Percentiles rank a stretch among this genome's conserved stretches.
Conservation (phyloP, 2,113 vertebrate species). For the Rhipidura dahli region DNA sequence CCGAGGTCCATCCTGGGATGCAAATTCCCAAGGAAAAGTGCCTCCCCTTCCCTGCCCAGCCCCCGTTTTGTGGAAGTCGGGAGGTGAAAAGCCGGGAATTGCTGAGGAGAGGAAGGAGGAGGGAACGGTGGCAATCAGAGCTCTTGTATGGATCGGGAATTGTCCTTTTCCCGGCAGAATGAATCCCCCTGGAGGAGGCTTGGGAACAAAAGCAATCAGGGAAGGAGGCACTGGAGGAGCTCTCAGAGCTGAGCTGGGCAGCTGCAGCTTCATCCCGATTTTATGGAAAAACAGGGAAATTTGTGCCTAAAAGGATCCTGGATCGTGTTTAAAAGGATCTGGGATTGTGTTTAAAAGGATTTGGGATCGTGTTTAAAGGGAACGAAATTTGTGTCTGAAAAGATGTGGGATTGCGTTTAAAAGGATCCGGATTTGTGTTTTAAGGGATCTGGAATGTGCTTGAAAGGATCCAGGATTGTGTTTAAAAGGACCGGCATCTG, state of each 20-base stretch:
- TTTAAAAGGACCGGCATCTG: no score
- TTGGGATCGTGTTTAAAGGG: no score
- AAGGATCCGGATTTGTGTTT: no score
- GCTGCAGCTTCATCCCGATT: background rate
- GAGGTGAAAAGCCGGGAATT: background rate
- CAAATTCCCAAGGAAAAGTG: background rate
- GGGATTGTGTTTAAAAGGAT: background rate
- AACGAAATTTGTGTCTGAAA: no score
- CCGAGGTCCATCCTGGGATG: background rate
- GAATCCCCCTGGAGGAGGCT: background rate
- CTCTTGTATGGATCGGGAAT: background rate
- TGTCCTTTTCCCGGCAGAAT: background rate
- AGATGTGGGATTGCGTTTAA: no score
- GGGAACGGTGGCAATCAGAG: background rate
- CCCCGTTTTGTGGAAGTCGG: fast-evolving
- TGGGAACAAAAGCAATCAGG: background rate
- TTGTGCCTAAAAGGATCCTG: background rate
- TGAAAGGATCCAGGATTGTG: no score
- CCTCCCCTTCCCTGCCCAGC: background rate
- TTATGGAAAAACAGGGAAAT: background rate
- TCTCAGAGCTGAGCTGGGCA: background rate
- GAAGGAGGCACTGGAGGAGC: background rate
- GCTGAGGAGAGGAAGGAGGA: background rate
- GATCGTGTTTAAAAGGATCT: background rate
- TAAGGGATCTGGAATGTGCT: no score